phyloP scores from a whole-genome alignment of 2,113 vertebrate species.

The Daubentonia madagascariensis region DNA sequence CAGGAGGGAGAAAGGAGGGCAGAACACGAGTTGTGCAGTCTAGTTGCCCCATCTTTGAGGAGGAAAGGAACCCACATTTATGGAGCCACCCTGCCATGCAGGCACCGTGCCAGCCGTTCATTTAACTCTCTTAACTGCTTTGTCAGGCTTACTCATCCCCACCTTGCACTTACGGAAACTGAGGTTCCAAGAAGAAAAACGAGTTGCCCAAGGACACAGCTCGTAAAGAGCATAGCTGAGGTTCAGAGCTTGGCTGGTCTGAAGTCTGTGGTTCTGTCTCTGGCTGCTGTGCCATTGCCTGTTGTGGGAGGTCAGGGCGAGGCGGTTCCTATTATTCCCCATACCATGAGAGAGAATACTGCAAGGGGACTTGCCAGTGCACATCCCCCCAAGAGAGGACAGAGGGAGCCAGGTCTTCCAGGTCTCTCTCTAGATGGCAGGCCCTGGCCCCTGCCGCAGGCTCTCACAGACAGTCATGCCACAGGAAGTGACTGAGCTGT shows the following conservation, averaged over 20 bases:
- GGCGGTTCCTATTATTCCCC: not conserved
- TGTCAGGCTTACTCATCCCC: not conserved
- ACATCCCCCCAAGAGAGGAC: not conserved
- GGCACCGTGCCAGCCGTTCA: not conserved
- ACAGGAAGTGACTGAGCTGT: not conserved
- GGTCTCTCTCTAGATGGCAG: not conserved
- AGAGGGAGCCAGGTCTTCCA: not conserved
- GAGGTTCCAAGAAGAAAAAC: not conserved
- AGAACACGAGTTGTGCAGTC: not conserved
- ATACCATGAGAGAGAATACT: not conserved
- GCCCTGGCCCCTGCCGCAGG: not conserved
- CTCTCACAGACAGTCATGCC: not conserved
- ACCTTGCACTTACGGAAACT: not conserved
- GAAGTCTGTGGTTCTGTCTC: accelerated
- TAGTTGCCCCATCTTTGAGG: not conserved
- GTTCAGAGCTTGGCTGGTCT: not conserved
- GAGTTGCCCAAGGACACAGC: not conserved
- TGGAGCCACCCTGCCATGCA: accelerated
- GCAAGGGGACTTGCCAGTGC: not conserved
- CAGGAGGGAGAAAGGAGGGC: not conserved
- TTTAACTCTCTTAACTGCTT: not conserved
- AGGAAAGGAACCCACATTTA: no score
- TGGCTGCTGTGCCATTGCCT: accelerated
- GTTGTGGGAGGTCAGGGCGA: not conserved
- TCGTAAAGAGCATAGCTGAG: no score